A percentile compares a stretch with the other conserved stretches of the same genome.
Evolutionary conservation across 2,113 vertebrate species (phyloP).

Genomic region (Sterna hirundo): DNA sequence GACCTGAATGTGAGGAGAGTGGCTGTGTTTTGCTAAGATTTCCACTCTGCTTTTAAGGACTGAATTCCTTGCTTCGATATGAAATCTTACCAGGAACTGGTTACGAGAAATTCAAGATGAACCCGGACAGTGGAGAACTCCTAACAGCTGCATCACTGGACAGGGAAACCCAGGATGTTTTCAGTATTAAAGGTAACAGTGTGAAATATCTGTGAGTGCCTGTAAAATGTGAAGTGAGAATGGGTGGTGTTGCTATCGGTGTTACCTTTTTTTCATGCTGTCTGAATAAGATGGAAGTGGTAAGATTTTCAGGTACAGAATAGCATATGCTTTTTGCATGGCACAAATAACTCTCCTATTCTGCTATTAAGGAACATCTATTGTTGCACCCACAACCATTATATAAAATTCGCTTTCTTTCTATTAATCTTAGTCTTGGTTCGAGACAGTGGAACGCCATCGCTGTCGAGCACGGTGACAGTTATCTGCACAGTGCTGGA

Average conservation of each 20-base stretch:
- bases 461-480: constrained; percentile 76
- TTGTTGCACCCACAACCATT: not conserved
- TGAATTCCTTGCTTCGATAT: constrained; percentile 85
- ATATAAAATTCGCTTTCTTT: not conserved
- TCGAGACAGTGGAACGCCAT: constrained; percentile 75
- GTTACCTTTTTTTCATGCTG: not conserved
- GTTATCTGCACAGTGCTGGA: constrained; percentile 85
- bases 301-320: not conserved
- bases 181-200: constrained; percentile 83
- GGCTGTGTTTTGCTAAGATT: not conserved
- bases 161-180: constrained; percentile 82
- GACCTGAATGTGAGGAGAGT: not conserved
- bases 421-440: constrained; percentile 79
- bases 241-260: not conserved
- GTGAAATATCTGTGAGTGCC: not conserved
- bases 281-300: not conserved
- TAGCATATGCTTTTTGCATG: not conserved
- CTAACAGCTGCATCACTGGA: constrained; percentile 80
- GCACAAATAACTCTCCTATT: not conserved
- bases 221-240: not conserved
- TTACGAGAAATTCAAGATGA: constrained; percentile 85
- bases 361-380: not conserved
- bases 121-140: constrained; percentile 81
- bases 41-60: constrained; percentile 72
- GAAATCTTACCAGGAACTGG: constrained; percentile 84